phyloP scores from a whole-genome alignment of 2,888 invertebrate species.

The Metopia argyrocephala region DNA sequence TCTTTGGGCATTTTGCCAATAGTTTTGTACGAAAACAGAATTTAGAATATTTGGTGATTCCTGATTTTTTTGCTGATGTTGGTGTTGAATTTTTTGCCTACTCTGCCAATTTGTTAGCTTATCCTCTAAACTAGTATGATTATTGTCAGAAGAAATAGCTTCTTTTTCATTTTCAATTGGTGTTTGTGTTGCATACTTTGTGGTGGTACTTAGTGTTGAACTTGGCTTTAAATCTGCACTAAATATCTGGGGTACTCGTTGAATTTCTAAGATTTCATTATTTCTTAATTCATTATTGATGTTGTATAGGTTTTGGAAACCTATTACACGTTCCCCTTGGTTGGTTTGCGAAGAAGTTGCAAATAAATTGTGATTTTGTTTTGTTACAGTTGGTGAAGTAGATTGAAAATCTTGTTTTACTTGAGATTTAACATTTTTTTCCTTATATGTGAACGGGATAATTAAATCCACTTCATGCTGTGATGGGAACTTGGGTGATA shows the following conservation, averaged over 20 bases:
- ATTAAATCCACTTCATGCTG: constrained; percentile 12
- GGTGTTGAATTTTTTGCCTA: not conserved
- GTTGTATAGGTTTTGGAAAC: constrained; percentile 34
- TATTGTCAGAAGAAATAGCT: not conserved
- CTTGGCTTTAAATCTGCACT: constrained; percentile 70
- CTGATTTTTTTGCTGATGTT: not conserved
- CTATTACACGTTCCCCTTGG: not conserved
- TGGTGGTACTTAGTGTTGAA: not conserved
- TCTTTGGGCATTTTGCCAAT: not conserved
- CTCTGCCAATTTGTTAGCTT: not conserved
- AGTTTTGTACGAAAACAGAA: not conserved
- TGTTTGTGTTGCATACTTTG: not conserved
- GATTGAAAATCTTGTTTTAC: not conserved
- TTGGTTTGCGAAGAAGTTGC: not conserved
- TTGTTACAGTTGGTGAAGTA: not conserved
- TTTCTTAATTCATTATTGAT: constrained; percentile 65
- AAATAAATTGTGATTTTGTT: not conserved
- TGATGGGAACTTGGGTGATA: not conserved
- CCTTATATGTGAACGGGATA: constrained; percentile 1
- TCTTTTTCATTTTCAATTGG: not conserved
- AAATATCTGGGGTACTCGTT: constrained; percentile 73
- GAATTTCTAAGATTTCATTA: constrained; percentile 71
- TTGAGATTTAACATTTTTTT: not conserved
- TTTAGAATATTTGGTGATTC: not conserved
- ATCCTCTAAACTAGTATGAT: not conserved